Percentiles rank a stretch among this genome's conserved stretches.
phyloP scores from a whole-genome alignment of 2,113 vertebrate species.

The Ranitomeya imitator region DNA sequence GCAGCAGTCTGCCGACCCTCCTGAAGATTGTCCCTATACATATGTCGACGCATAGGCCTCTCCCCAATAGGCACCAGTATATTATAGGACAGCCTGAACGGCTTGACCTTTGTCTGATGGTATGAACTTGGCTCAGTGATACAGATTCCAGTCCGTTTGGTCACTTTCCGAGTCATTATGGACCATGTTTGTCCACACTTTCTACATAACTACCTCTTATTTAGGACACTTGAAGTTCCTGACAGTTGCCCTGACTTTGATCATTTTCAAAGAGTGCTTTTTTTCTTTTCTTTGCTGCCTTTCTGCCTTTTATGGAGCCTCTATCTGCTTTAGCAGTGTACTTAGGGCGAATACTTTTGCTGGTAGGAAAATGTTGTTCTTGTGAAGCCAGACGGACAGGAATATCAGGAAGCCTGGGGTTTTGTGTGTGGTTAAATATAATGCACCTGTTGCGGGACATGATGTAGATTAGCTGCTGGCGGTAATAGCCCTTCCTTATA shows the following conservation, averaged over 20 bases:
- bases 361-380: slow-evolving; percentile 40
- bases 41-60: too few relatives aligned
- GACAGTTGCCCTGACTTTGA: slow-evolving; percentile 23
- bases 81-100: neutral
- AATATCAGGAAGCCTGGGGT: slow-evolving; percentile 49
- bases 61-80: too few relatives aligned
- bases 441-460: slow-evolving; percentile 36
- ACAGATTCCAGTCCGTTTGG: neutral
- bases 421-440: slow-evolving; percentile 38
- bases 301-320: slow-evolving; percentile 47
- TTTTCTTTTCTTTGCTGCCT: slow-evolving; percentile 10
- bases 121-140: neutral
- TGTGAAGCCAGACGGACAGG: slow-evolving; percentile 48
- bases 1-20: too few relatives aligned
- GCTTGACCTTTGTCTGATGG: neutral
- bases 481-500: neutral
- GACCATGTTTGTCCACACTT: neutral
- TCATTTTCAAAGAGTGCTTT: slow-evolving; percentile 49
- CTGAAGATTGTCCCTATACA: too few relatives aligned
- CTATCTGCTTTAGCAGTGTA: slow-evolving; percentile 1
- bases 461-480: neutral
- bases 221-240: neutral
- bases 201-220: neutral
- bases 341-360: slow-evolving; percentile 36
- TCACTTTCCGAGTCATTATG: neutral